Conservation (phyloP, 1,140 invertebrate species). For the Heliconius melpomene region DNA sequence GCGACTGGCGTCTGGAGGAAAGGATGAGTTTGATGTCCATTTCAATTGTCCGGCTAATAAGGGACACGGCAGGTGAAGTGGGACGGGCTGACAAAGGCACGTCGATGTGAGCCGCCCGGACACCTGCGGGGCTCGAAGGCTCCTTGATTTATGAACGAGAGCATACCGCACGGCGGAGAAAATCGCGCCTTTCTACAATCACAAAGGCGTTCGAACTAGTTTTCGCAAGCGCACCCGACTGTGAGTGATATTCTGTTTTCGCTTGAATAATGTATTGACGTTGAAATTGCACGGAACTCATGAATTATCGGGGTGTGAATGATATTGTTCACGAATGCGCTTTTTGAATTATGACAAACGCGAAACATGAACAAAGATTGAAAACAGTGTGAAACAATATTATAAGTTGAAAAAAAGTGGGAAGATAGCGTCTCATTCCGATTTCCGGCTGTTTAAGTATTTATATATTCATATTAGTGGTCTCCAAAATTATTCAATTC, state of each 20-base stretch:
- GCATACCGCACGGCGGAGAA: constrained; percentile 52
- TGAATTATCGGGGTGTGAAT: constrained; percentile 53
- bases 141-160: constrained; percentile 57
- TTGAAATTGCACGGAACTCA: constrained; percentile 45
- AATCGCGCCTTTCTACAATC: constrained; percentile 58
- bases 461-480: constrained; percentile 3
- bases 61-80: constrained; percentile 30
- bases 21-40: constrained; percentile 32
- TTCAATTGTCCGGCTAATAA: constrained; percentile 26
- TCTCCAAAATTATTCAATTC: neutral
- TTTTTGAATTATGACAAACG: constrained; percentile 31
- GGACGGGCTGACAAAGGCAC: constrained; percentile 28
- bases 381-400: neutral
- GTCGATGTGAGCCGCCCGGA: constrained; percentile 31
- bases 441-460: neutral
- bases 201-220: constrained; percentile 62
- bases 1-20: constrained; percentile 15
- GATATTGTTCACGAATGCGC: constrained; percentile 44
- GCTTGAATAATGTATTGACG: constrained; percentile 45
- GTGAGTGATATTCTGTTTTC: constrained; percentile 53
- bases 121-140: constrained; percentile 57
- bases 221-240: constrained; percentile 50
- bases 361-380: constrained; percentile 20
- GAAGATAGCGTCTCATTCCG: neutral
- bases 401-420: neutral